phyloP scores from a whole-genome alignment of 1,140 invertebrate species.

The Portunus trituberculatus region DNA sequence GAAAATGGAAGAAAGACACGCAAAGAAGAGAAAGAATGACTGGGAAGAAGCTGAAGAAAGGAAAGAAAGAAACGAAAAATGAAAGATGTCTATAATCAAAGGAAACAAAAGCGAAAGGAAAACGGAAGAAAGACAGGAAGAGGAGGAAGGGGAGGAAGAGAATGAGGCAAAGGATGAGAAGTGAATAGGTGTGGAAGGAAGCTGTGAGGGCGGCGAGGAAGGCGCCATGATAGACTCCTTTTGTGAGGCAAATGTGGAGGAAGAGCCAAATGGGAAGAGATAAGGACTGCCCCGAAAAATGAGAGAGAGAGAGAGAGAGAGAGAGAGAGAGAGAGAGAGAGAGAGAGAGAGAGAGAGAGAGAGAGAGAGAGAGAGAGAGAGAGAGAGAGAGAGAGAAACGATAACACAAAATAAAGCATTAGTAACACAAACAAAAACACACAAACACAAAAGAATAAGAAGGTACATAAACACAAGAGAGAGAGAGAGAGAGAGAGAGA shows the following conservation, averaged over 20 bases:
- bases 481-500: not conserved
- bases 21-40: not conserved
- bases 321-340: not conserved
- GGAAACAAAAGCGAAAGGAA: too few relatives aligned
- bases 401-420: too few relatives aligned
- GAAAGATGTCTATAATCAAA: too few relatives aligned
- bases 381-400: not conserved
- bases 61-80: too few relatives aligned
- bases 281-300: not conserved
- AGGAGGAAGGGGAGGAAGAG: not conserved
- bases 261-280: too few relatives aligned
- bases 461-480: not conserved
- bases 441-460: not conserved
- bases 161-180: not conserved
- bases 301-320: not conserved
- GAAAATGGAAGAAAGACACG: not conserved
- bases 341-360: conserved; percentile 15
- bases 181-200: not conserved
- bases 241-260: not conserved
- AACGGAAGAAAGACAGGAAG: not conserved
- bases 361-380: not conserved
- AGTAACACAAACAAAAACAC: not conserved
- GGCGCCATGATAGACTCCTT: not conserved
- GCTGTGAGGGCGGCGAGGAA: not conserved
- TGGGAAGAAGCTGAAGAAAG: not conserved